These are phyloP conservation scores for Vicugna pacos DNA, from an alignment of 2,113 vertebrate genomes.

Conservation along the genomic window DNA sequence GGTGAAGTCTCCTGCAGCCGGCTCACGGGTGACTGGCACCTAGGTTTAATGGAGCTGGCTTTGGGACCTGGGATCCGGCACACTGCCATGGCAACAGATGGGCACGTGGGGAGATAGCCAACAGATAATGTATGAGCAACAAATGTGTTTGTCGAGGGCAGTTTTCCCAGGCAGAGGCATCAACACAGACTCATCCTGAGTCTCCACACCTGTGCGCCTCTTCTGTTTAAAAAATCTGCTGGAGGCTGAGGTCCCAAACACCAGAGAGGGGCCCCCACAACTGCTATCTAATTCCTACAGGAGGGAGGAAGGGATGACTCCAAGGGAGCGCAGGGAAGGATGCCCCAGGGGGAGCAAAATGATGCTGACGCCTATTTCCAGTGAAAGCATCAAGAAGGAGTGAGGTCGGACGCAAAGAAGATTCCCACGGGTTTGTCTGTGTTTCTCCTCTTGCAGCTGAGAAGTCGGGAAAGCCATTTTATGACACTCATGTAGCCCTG, in stretches of 20 bases:
- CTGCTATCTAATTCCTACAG: background rate
- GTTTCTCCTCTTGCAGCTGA: background rate
- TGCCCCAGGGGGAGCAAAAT: background rate
- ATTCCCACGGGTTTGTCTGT: background rate
- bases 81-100: constrained; percentile 85
- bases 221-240: background rate
- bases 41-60: constrained; percentile 84
- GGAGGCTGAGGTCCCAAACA: background rate
- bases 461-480: background rate
- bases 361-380: background rate
- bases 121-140: constrained; percentile 86
- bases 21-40: constrained; percentile 79
- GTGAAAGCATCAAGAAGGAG: background rate
- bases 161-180: constrained; percentile 82
- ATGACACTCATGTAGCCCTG: background rate
- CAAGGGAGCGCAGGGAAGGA: background rate
- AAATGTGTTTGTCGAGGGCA: constrained; percentile 85
- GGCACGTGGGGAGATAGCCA: constrained; percentile 83
- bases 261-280: background rate
- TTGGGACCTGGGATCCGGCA: constrained; percentile 83
- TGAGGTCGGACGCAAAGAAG: background rate
- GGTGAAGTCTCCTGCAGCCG: constrained; percentile 68
- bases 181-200: constrained; percentile 66
- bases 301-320: background rate
- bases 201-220: constrained; percentile 78